phyloP scores from a whole-genome alignment of 2,113 vertebrate species.

The Baryphthengus martii region DNA sequence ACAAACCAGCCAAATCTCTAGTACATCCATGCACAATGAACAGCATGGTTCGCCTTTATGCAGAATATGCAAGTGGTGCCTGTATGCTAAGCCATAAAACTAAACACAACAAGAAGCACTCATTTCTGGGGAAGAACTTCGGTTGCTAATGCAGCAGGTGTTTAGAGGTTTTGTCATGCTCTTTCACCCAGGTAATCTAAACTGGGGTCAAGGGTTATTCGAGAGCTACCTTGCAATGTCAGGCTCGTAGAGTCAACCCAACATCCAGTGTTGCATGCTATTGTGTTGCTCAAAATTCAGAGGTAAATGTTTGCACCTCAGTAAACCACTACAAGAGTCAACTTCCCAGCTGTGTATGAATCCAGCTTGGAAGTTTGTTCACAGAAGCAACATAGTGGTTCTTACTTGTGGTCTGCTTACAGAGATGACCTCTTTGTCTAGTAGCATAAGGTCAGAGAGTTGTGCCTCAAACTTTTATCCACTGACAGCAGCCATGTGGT shows the following conservation, averaged over 20 bases:
- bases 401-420: background rate
- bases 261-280: background rate
- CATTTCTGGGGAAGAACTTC: background rate
- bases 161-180: background rate
- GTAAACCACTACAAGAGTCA: background rate
- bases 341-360: background rate
- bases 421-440: background rate
- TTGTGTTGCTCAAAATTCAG: background rate
- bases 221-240: background rate
- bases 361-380: background rate
- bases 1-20: background rate
- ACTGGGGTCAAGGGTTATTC: background rate
- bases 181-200: background rate
- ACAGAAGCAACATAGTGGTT: background rate
- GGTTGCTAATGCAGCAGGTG: background rate
- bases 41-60: background rate
- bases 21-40: background rate
- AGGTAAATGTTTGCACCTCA: background rate
- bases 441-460: background rate
- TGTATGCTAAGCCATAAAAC: background rate
- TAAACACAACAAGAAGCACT: background rate
- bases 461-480: background rate
- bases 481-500: fast-evolving
- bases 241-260: background rate
- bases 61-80: background rate